Conservation (phyloP, 2,797 vertebrate genomes). For the Crenichthys baileyi region DNA sequence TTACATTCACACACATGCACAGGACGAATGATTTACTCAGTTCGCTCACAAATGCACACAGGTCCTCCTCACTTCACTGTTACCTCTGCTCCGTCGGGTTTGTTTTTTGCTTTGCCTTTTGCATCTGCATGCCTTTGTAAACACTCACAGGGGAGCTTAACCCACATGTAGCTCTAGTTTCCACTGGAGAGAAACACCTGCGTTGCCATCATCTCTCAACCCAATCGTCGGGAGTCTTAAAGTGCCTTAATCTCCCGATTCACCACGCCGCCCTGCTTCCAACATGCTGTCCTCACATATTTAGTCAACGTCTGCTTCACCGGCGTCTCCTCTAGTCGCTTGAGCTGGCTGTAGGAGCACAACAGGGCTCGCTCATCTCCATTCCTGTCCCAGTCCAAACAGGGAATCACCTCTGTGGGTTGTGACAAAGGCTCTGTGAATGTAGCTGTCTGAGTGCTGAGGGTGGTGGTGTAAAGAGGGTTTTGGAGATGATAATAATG, state of each 20-base stretch:
- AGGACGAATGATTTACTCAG: slow-evolving; percentile 33
- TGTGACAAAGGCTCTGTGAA: slow-evolving; percentile 63
- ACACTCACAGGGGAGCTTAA: slow-evolving; percentile 70
- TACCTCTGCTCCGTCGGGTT: slow-evolving; percentile 74
- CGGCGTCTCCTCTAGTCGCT: slow-evolving; percentile 21
- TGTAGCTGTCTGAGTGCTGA: slow-evolving; percentile 49
- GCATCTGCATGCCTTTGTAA: slow-evolving; percentile 76
- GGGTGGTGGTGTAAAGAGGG: slow-evolving; percentile 19
- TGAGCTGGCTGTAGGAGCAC: slow-evolving; percentile 24
- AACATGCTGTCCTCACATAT: slow-evolving; percentile 18
- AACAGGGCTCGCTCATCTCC: slow-evolving; percentile 51
- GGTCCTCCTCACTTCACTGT: slow-evolving; percentile 56
- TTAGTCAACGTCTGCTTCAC: slow-evolving; percentile 8
- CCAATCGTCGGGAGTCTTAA: slow-evolving; percentile 73
- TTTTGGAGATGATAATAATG: slow-evolving; percentile 59
- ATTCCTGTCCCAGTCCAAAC: slow-evolving; percentile 33
- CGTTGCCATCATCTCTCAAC: slow-evolving; percentile 30
- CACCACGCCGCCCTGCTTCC: slow-evolving; percentile 1
- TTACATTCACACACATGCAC: slow-evolving; percentile 36
- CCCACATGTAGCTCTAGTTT: slow-evolving; percentile 67
- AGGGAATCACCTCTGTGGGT: slow-evolving; percentile 58
- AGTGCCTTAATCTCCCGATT: slow-evolving; percentile 83
- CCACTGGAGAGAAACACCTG: slow-evolving; percentile 54
- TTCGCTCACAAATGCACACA: slow-evolving; percentile 37
- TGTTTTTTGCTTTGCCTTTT: slow-evolving; percentile 68